Conservation (phyloP, 2,888 invertebrate genomes). For the Venusia cambrica region DNA sequence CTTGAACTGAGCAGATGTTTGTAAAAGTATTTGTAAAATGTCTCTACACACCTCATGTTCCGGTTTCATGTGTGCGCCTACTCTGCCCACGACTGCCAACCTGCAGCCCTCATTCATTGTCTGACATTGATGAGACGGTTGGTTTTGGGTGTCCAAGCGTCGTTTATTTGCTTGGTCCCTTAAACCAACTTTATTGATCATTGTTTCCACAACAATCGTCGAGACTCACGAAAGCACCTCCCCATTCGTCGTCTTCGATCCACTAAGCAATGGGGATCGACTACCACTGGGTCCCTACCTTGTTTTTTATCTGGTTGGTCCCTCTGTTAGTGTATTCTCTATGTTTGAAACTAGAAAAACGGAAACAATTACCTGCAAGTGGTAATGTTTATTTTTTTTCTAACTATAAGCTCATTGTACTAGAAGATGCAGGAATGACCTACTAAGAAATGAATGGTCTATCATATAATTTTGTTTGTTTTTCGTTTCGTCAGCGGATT, state of each 20-base stretch:
- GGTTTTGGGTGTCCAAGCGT: background rate
- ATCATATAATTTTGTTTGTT: background rate
- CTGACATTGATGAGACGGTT: slow-evolving; percentile 1
- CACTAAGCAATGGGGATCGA: no score
- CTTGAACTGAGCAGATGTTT: no score
- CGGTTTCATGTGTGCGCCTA: no score
- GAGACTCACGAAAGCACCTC: no score
- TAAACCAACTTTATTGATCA: slow-evolving; percentile 1
- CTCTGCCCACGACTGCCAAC: background rate
- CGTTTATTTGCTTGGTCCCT: slow-evolving; percentile 1
- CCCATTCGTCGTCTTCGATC: no score
- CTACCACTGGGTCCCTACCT: no score
- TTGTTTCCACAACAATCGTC: background rate
- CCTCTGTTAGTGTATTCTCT: no score
- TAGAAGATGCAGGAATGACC: slow-evolving; percentile 26
- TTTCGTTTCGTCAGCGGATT: slow-evolving; percentile 1
- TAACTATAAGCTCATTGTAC: no score
- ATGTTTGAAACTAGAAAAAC: background rate
- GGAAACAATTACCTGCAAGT: background rate
- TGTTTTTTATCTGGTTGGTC: no score
- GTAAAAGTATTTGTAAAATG: no score
- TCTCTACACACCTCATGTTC: no score
- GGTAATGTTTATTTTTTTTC: background rate
- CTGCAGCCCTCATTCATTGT: background rate
- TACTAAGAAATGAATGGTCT: no score